Percentiles rank a stretch among this genome's conserved stretches.
Evolutionary conservation across 2,113 vertebrate species (phyloP).

Genomic region (Nematolebias whitei): DNA sequence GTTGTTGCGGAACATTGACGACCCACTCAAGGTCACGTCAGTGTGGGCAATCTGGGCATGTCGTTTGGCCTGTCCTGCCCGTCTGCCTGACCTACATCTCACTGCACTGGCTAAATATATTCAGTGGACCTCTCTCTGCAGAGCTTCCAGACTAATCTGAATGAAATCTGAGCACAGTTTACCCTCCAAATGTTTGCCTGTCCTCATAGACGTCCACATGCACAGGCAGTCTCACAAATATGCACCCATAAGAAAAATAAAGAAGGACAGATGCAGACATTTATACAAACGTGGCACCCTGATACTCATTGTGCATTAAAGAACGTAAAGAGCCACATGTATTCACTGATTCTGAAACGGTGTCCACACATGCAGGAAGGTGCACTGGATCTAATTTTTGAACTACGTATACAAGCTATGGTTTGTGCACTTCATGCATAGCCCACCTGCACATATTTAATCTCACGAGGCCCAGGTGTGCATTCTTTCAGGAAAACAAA

Average conservation of each 20-base stretch:
- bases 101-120: conserved; percentile 72
- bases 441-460: conserved; percentile 76
- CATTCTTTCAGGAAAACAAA: conserved; percentile 58
- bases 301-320: conserved; percentile 10
- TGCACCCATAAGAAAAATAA: background rate
- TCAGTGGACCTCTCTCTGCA: conserved; percentile 70
- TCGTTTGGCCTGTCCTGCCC: conserved; percentile 61
- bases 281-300: conserved; percentile 28
- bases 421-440: conserved; percentile 19
- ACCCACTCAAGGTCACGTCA: conserved; percentile 69
- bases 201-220: conserved; percentile 28
- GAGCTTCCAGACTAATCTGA: conserved; percentile 70
- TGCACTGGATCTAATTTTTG: conserved; percentile 9
- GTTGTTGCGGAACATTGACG: conserved; percentile 54
- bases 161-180: conserved; percentile 64
- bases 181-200: conserved; percentile 8
- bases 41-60: conserved; percentile 63
- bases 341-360: conserved; percentile 30
- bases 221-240: conserved; percentile 15
- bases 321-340: conserved; percentile 5
- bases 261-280: conserved; percentile 23
- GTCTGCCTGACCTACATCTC: conserved; percentile 74
- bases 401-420: conserved; percentile 5
- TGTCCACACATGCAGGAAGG: conserved; percentile 1
- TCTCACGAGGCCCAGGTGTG: conserved; percentile 73